Base-by-base conservation (phyloP, 53 echinoderm and acorn worm species). In the Stichopus horrens region DNA sequence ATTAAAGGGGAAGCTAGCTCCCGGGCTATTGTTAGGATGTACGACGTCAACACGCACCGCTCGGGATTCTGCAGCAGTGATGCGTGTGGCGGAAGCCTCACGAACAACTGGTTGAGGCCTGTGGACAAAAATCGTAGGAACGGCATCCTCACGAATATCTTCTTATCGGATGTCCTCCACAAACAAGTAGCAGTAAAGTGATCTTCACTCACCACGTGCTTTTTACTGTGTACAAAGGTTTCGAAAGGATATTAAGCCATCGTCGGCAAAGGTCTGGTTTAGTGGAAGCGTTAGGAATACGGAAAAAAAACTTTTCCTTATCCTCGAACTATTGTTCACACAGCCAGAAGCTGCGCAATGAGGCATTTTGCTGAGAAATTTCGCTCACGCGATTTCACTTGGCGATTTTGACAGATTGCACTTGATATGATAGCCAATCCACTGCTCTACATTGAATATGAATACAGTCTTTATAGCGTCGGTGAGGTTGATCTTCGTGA, bases 151-250 rank as follows among this genome's bases (percentile, higher is more conserved):
- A 73, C 83, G 86, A 23, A 93, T 52, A 87, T 92, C 23, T 88
- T 82, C 55, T 83, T 77, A 8, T 60, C 74, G 4, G 59, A 52
- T 16, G 73, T 75, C 16, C 91, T 89, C 74, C 86, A 37, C 11
- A 91, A 93, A 51, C 91, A 86, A 57, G 80, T 82, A 53, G 88
- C 37, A 52, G 85, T 74, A 74, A 93, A 93, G 58, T 93, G 91
- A 11, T 91, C 91, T 87, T 89, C 87, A 11, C 93, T 91, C 22
- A 91, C 90, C 14, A 91, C 90, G 23, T 89, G 58, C 21, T 55
- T 79, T 75, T 76, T 58, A 57, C 66, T 88, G 23, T 79, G 88
- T 23, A 83, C 82, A 51, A 89, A 91, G 4, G 74, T 81, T 74
- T 89, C 88, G 22, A 79, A 0, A 93, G 66, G 22, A 86, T 86